A percentile compares a stretch with the other conserved stretches of the same genome.
phyloP scores from a whole-genome alignment of 2,888 invertebrate genomes.

The Teleiodes luculella region DNA sequence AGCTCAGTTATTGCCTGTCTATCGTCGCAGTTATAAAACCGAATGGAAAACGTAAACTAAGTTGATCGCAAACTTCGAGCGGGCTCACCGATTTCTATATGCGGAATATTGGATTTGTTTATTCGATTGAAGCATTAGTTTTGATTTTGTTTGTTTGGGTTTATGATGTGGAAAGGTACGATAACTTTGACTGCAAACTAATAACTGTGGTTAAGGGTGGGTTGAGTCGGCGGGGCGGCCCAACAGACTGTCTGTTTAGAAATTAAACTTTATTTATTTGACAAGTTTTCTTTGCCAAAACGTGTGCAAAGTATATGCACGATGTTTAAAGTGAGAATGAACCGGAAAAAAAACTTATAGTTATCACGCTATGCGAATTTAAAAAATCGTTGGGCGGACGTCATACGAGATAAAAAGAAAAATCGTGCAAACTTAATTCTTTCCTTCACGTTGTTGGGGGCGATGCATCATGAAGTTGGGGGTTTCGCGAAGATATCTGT shows the following conservation, averaged over 20 bases:
- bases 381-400: constrained; percentile 39
- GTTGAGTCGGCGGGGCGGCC: background rate
- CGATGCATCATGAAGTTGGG: constrained; percentile 57
- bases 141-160: constrained; percentile 28
- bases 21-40: constrained; percentile 67
- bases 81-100: constrained; percentile 8
- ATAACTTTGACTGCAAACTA: constrained; percentile 4
- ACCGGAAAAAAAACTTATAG: background rate
- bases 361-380: background rate
- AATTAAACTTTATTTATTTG: background rate
- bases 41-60: constrained; percentile 65
- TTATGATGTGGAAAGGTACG: constrained; percentile 9
- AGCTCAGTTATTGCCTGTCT: constrained; percentile 74
- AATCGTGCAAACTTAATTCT: constrained; percentile 36
- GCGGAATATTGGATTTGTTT: constrained; percentile 11
- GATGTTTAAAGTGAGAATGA: background rate
- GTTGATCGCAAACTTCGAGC: constrained; percentile 31
- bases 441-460: constrained; percentile 55
- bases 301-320: background rate
- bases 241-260: background rate
- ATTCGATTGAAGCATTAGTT: constrained; percentile 13
- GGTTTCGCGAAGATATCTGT: constrained; percentile 61
- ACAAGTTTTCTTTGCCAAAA: constrained; percentile 1
- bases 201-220: constrained; percentile 2
- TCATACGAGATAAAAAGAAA: constrained; percentile 51